Evolutionary conservation across 1,140 invertebrate species (phyloP).

Genomic region (Leptestheria dahalacensis): DNA sequence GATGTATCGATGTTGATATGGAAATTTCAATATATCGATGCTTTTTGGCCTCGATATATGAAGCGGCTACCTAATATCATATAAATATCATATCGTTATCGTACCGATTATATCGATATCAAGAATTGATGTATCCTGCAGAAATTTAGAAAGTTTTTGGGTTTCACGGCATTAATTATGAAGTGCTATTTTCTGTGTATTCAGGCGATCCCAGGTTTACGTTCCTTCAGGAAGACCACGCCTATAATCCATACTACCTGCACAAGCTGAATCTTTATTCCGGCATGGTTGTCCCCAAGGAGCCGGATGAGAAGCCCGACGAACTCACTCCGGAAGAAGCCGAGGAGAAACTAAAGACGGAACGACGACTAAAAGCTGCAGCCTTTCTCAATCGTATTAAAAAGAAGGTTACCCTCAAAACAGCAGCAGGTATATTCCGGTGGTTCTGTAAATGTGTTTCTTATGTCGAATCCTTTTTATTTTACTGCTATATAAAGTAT

Average conservation of each 20-base stretch:
- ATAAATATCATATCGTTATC: too few species aligned
- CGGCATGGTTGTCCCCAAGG: conserved; percentile 15
- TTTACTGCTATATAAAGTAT: neutral
- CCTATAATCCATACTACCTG: conserved; percentile 59
- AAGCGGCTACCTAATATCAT: too few species aligned
- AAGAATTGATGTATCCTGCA: neutral
- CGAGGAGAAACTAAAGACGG: conserved; percentile 7
- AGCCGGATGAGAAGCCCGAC: neutral
- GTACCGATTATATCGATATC: too few species aligned
- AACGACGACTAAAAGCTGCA: neutral
- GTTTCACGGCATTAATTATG: conserved; percentile 15
- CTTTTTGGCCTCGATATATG: too few species aligned
- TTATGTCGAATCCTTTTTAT: too few species aligned
- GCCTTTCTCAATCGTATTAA: conserved; percentile 4
- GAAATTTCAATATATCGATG: too few species aligned
- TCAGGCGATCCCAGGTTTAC: conserved; percentile 57
- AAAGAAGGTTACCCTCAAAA: neutral
- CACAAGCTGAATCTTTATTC: conserved; percentile 20
- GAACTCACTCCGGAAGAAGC: neutral
- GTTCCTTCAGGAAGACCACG: conserved; percentile 54
- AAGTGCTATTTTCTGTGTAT: conserved; percentile 14
- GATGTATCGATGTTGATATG: too few species aligned
- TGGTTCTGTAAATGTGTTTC: too few species aligned
- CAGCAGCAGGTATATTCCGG: neutral
- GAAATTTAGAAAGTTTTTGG: conserved; percentile 14